Percentiles rank a stretch among this genome's conserved stretches.
Conservation (phyloP, 2,888 invertebrate species). For the Chouioia cunea region DNA sequence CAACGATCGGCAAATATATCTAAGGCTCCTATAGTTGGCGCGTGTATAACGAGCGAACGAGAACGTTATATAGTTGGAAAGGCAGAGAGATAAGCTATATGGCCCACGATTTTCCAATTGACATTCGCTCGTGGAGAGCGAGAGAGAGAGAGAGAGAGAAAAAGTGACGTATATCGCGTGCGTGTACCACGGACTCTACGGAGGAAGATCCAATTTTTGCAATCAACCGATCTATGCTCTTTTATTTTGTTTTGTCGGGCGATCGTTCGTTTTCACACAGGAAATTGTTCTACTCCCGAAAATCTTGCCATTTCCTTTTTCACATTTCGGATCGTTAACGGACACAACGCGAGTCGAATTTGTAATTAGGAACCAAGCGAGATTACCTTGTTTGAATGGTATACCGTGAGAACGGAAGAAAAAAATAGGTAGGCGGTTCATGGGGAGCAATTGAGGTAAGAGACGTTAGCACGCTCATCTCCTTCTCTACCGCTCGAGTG, state of each 20-base stretch:
- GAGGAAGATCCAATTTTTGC: conserved; percentile 46
- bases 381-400: too few species aligned
- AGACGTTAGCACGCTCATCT: conserved; percentile 10
- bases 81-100: conserved; percentile 50
- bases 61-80: conserved; percentile 16
- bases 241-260: not conserved
- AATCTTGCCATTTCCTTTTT: too few species aligned
- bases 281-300: too few species aligned
- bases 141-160: conserved; percentile 39
- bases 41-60: too few species aligned
- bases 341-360: too few species aligned
- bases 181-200: conserved; percentile 35
- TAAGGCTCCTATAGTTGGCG: too few species aligned
- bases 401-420: too few species aligned
- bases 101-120: conserved; percentile 63
- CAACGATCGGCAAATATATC: too few species aligned
- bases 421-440: too few species aligned
- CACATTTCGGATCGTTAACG: too few species aligned
- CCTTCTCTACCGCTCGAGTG: too few species aligned
- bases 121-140: conserved; percentile 56
- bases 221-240: conserved; percentile 31
- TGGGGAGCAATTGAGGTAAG: conserved; percentile 35
- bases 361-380: too few species aligned
- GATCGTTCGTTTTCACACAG: not conserved
- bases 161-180: conserved; percentile 47